phyloP scores from a whole-genome alignment of 1,140 invertebrate species.

The Nixonia krombeini region DNA sequence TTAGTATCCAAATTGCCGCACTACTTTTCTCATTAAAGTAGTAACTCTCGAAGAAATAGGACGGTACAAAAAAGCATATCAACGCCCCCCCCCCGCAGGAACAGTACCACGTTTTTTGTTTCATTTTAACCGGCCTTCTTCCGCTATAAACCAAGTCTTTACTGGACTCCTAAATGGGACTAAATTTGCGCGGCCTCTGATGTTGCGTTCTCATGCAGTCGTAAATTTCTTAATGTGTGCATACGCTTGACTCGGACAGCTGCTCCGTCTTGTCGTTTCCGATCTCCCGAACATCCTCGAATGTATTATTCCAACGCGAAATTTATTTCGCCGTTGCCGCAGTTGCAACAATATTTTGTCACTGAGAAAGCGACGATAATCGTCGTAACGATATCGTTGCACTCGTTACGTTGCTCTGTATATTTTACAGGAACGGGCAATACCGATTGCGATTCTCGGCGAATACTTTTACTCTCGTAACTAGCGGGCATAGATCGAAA shows the following conservation, averaged over 20 bases:
- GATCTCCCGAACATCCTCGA: too few relatives aligned
- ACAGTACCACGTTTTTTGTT: not conserved
- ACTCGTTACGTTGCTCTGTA: too few relatives aligned
- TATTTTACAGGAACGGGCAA: too few relatives aligned
- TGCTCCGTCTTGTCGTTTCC: not conserved
- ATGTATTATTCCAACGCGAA: too few relatives aligned
- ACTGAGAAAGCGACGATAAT: too few relatives aligned
- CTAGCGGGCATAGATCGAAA: too few relatives aligned
- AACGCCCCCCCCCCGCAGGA: not conserved
- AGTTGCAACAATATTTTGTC: too few relatives aligned
- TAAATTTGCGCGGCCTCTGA: not conserved
- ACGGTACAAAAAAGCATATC: not conserved
- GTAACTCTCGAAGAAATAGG: constrained; percentile 2
- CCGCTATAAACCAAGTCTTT: not conserved
- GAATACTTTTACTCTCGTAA: too few relatives aligned
- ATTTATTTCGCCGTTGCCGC: too few relatives aligned
- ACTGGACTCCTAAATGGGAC: not conserved
- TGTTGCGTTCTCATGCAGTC: not conserved
- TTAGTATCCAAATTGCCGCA: too few relatives aligned
- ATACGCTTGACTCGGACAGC: not conserved
- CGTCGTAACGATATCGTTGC: too few relatives aligned
- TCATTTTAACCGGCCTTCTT: not conserved
- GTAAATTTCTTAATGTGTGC: not conserved
- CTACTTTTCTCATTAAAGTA: not conserved
- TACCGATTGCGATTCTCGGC: not conserved